Base-by-base conservation (phyloP, 1,140 invertebrate genomes). In the Dolichoris vasculosae region DNA sequence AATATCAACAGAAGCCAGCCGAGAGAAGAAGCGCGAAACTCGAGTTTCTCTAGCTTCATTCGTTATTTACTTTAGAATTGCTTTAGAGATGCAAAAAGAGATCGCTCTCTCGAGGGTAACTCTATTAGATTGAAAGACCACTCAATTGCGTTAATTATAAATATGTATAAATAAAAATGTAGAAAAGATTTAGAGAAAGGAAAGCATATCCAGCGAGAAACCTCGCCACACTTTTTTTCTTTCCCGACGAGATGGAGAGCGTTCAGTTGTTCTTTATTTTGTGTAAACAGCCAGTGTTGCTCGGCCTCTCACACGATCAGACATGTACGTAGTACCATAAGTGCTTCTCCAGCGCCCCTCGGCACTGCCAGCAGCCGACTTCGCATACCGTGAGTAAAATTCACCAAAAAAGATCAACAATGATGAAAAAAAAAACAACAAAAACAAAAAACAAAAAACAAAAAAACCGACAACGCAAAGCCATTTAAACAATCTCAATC, bases 221-320 rank as follows among this genome's bases (percentile, higher is more conserved):
- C 64, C 77, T 78, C 64, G 83, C 77, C 46, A 43, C 78, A 86
- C 32, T 35, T 67, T 80, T 59, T 84, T 77, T 86, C 73, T 77
- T 86, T 51, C 79, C 83, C 85, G 81, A 64, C 86, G 82, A 77
- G 88, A 89, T 89, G 89, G 90, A 90, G 91, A 91, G 90, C 91
- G 90, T 92, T 92, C 90, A 92, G 91, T 92, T 92, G 91, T 92
- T 92, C 89, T 92, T 92, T 92, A 91, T 92, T 92, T 92, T 92
- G 90, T 92, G 91, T 92, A 91, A 92, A 92, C 91, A 92, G 91
- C 91, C 82, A 84, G 86, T 83, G 86, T 86, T 86, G 82, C 81
- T 84, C 81, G 75, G 85, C 76, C 82, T 92, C 91, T 92, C 91
- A 91, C 91, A 92, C 90, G 90, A 92, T 92, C 91, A 91, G 91